Percentiles rank a stretch among this genome's conserved stretches.
These are phyloP conservation scores for Cremastinae sp. DNA, from an alignment of 2,888 invertebrate genomes.

Conservation along the genomic window DNA sequence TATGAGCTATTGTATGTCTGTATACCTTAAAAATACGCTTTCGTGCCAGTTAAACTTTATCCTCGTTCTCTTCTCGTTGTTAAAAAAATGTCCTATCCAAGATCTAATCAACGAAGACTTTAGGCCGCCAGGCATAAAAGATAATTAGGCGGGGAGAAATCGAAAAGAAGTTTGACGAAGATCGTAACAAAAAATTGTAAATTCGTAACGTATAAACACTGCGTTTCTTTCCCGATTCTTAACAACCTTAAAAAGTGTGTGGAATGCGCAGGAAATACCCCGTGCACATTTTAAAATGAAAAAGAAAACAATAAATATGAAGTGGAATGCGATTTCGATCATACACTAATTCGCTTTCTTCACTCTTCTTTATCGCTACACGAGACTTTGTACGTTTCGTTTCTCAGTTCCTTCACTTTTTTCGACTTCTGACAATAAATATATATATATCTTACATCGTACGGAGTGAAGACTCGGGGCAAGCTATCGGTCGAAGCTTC, in stretches of 20 bases:
- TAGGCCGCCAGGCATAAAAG: slow-evolving; percentile 51
- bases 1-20: slow-evolving; percentile 29
- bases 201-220: background rate
- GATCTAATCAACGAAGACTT: slow-evolving; percentile 23
- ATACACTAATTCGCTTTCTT: slow-evolving; percentile 36
- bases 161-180: slow-evolving; percentile 10
- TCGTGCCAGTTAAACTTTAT: slow-evolving; percentile 41
- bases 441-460: slow-evolving; percentile 55
- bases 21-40: slow-evolving; percentile 51
- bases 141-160: slow-evolving; percentile 35
- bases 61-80: background rate
- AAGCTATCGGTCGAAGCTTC: slow-evolving; percentile 53
- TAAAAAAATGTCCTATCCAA: background rate
- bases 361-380: slow-evolving; percentile 38
- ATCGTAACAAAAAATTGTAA: slow-evolving; percentile 1
- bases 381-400: slow-evolving; percentile 54
- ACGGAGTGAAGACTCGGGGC: slow-evolving; percentile 58
- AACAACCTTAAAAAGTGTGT: slow-evolving; percentile 30
- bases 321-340: slow-evolving; percentile 37
- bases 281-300: slow-evolving; percentile 32
- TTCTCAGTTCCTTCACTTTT: slow-evolving; percentile 15
- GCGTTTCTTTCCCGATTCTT: slow-evolving; percentile 11
- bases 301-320: slow-evolving; percentile 40
- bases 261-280: slow-evolving; percentile 49
- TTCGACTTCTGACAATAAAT: slow-evolving; percentile 47